These are phyloP conservation scores for Orientallactaga sibirica DNA, from an alignment of 2,797 vertebrate genomes.

Conservation along the genomic window DNA sequence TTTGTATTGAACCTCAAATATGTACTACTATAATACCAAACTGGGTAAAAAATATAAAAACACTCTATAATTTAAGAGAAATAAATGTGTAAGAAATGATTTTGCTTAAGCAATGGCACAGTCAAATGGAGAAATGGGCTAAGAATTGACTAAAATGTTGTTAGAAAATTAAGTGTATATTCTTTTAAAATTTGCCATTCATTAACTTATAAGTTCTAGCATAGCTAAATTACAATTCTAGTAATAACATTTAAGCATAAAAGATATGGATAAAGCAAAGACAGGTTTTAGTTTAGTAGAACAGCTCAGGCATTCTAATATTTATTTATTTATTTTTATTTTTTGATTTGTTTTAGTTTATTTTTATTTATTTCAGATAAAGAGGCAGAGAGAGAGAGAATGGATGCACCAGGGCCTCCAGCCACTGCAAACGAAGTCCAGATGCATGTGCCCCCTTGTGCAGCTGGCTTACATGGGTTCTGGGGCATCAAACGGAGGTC, in stretches of 20 bases:
- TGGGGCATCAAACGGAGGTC: too few species aligned
- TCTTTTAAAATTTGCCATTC: slow-evolving; percentile 54
- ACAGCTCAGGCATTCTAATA: neutral
- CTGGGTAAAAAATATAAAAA: slow-evolving; percentile 12
- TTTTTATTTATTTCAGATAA: too few species aligned
- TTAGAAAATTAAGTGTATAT: slow-evolving; percentile 42
- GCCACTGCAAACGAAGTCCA: too few species aligned
- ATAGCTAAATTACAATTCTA: slow-evolving; percentile 13
- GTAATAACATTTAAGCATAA: slow-evolving; percentile 31
- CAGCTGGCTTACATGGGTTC: too few species aligned
- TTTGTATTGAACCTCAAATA: slow-evolving; percentile 43
- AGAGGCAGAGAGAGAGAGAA: too few species aligned
- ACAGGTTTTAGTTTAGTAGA: slow-evolving; percentile 27
- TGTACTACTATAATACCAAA: neutral
- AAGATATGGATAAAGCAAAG: neutral
- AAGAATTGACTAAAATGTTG: neutral
- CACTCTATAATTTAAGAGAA: slow-evolving; percentile 43
- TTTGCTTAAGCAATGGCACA: slow-evolving; percentile 30
- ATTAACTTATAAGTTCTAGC: slow-evolving; percentile 34
- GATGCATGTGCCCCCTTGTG: too few species aligned
- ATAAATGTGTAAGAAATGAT: slow-evolving; percentile 39
- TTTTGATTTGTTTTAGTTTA: too few species aligned
- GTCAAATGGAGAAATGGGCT: slow-evolving; percentile 53
- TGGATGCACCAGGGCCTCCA: too few species aligned
- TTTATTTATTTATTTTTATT: too few species aligned